Conservation (phyloP, 2,888 invertebrate genomes). For the Adelognathus sp. region DNA sequence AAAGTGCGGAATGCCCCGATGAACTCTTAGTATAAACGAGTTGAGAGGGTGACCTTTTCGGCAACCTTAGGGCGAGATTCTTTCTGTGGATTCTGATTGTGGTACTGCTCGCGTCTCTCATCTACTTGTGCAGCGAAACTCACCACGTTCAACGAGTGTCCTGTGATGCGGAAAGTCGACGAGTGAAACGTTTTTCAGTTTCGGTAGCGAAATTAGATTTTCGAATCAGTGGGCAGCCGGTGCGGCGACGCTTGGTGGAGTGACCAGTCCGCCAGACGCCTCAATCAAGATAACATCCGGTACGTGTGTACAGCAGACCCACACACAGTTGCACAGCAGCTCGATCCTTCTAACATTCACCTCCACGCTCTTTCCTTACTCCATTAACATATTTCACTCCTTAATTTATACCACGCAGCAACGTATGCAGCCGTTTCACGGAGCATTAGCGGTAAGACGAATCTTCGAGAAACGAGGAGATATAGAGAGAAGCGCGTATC, state of each 20-base stretch:
- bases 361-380: conserved; percentile 57
- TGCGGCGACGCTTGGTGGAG: conserved; percentile 54
- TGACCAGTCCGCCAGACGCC: conserved; percentile 73
- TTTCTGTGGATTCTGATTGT: conserved; percentile 63
- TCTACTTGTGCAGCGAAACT: neutral
- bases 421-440: conserved; percentile 71
- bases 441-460: conserved; percentile 71
- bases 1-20: neutral
- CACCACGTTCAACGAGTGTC: neutral
- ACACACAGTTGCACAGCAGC: neutral
- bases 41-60: neutral
- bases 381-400: conserved; percentile 77
- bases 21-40: neutral
- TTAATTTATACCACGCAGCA: conserved; percentile 69
- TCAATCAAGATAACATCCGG: conserved; percentile 75
- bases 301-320: conserved; percentile 24
- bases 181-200: conserved; percentile 65
- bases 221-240: conserved; percentile 63
- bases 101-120: conserved; percentile 57
- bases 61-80: conserved; percentile 25
- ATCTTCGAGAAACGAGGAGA: conserved; percentile 52
- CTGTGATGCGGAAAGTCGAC: conserved; percentile 55
- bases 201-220: conserved; percentile 73
- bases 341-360: conserved; percentile 47
- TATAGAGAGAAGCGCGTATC: neutral